Evolutionary conservation across 2,888 invertebrate species (phyloP).

Genomic region (Andrena camellia): DNA sequence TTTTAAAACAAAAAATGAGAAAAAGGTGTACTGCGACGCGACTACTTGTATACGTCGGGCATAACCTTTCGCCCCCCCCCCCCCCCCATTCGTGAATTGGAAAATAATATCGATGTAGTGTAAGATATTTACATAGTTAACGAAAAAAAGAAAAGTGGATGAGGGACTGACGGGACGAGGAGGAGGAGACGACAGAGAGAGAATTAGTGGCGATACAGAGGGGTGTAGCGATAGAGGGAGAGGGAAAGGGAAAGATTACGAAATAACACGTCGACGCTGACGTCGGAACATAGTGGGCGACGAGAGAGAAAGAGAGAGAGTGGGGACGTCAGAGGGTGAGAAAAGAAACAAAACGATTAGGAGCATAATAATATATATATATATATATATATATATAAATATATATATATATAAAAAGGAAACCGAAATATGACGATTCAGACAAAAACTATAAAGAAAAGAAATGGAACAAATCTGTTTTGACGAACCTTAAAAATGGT

Average conservation of each 20-base stretch:
- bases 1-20: not conserved
- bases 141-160: conserved; percentile 41
- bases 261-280: conserved; percentile 15
- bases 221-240: conserved; percentile 34
- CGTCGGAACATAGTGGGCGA: conserved; percentile 9
- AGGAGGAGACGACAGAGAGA: conserved; percentile 7
- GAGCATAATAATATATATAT: conserved; percentile 69
- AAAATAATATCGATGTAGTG: conserved; percentile 82
- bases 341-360: conserved; percentile 64
- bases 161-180: not conserved
- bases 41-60: conserved; percentile 68
- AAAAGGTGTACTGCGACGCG: conserved; percentile 76
- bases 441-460: conserved; percentile 56
- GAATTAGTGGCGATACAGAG: conserved; percentile 30
- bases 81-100: conserved; percentile 76
- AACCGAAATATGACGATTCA: conserved; percentile 37
- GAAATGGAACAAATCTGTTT: conserved; percentile 63
- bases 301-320: conserved; percentile 15
- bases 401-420: conserved; percentile 1
- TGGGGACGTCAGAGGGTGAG: conserved; percentile 1
- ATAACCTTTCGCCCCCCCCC: conserved; percentile 64
- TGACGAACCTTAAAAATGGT: conserved; percentile 74
- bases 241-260: conserved; percentile 40
- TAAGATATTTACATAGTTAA: conserved; percentile 81
- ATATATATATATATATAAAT: not conserved